phyloP scores from a whole-genome alignment of 2,113 vertebrate genomes.

The Apus apus region DNA sequence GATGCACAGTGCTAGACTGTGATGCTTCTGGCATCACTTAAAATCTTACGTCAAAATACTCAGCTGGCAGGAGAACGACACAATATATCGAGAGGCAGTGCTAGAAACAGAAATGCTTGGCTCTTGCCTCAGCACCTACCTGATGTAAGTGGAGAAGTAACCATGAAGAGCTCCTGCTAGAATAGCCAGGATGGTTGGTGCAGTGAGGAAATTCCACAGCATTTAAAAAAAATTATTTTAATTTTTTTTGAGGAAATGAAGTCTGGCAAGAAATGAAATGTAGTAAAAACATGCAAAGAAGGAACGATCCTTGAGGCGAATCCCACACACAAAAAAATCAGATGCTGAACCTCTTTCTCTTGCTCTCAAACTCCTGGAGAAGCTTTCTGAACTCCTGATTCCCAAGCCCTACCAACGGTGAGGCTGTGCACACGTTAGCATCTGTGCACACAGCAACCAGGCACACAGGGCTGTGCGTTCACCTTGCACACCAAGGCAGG shows the following conservation, averaged over 20 bases:
- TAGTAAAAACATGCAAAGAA: background rate
- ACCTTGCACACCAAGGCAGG: background rate
- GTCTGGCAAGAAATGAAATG: conserved; percentile 36
- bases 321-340: background rate
- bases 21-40: background rate
- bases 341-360: background rate
- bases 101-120: background rate
- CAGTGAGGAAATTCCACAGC: conserved; percentile 56
- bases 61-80: background rate
- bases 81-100: background rate
- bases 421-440: background rate
- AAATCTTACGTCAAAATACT: background rate
- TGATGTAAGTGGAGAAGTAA: conserved; percentile 72
- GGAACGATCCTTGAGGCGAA: background rate
- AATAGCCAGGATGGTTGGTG: conserved; percentile 5
- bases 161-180: conserved; percentile 73
- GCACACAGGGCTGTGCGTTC: background rate
- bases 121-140: conserved; percentile 3
- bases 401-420: background rate
- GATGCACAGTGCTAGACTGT: background rate
- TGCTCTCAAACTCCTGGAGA: background rate
- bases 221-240: background rate
- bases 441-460: fast-evolving
- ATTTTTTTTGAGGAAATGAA: conserved; percentile 26
- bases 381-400: background rate